Evolutionary conservation across 1,140 invertebrate species (phyloP).

Genomic region (Calephelis nemesis): DNA sequence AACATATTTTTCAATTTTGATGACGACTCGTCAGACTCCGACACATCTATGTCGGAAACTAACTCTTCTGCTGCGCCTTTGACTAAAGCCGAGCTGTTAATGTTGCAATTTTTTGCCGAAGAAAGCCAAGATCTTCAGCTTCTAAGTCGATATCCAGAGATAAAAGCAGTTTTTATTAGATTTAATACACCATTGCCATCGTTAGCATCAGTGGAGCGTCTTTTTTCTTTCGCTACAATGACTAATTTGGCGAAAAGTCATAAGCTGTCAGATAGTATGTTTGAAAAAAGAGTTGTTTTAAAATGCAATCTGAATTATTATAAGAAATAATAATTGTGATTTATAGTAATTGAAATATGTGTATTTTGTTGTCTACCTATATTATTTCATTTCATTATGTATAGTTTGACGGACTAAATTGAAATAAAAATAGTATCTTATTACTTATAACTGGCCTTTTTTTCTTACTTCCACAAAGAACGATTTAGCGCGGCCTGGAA

Average conservation of each 20-base stretch:
- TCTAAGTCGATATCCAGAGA: no score
- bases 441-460: not conserved
- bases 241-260: conserved; percentile 29
- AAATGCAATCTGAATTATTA: conserved; percentile 29
- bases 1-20: conserved; percentile 29
- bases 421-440: not conserved
- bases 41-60: no score
- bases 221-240: conserved; percentile 32
- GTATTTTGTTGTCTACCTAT: not conserved
- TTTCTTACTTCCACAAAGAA: not conserved
- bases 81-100: no score
- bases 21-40: conserved; percentile 25
- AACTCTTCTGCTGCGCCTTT: no score
- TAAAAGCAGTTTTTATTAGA: no score
- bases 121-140: no score
- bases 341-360: not conserved
- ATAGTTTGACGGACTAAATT: not conserved
- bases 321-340: conserved; percentile 4
- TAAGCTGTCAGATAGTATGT: conserved; percentile 23
- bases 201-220: conserved; percentile 23
- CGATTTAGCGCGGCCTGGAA: not conserved
- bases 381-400: no score
- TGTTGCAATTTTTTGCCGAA: no score
- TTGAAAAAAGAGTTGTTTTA: conserved; percentile 28
- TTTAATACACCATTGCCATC: no score